phyloP scores from a whole-genome alignment of 2,888 invertebrate genomes.

The Acutogordius australiensis region DNA sequence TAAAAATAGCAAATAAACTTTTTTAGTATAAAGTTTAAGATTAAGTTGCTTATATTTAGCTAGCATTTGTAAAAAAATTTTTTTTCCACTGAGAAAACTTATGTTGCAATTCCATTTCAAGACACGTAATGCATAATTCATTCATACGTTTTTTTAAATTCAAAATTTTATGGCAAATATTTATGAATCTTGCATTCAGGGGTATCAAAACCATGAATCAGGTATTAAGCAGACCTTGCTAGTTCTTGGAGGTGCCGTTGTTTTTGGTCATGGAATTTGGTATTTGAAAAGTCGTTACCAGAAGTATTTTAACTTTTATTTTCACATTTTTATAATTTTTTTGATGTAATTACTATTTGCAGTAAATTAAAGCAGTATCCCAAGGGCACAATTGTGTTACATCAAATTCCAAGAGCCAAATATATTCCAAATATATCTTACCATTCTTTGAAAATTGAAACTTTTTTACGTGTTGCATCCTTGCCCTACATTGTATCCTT shows the following conservation, averaged over 20 bases:
- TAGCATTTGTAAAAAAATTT: too few species aligned
- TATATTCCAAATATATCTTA: constrained; percentile 7
- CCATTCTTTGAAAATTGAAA: constrained; percentile 8
- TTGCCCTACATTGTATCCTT: too few species aligned
- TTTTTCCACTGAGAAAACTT: too few species aligned
- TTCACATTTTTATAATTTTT: neutral
- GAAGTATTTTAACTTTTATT: neutral
- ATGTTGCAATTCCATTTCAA: too few species aligned
- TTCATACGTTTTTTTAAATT: too few species aligned
- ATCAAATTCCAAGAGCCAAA: constrained; percentile 6
- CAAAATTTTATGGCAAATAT: neutral
- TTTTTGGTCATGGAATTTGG: constrained; percentile 10
- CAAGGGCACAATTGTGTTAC: neutral
- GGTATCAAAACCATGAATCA: neutral
- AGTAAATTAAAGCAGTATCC: neutral
- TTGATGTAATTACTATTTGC: neutral
- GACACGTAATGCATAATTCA: too few species aligned
- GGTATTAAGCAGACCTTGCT: neutral
- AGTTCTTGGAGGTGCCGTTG: neutral
- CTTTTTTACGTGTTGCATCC: neutral
- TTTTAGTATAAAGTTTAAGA: too few species aligned
- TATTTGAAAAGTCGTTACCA: neutral
- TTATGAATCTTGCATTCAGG: neutral
- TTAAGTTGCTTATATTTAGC: too few species aligned
- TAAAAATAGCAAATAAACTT: too few species aligned